Percentiles rank a stretch among this genome's conserved stretches.
These are phyloP conservation scores for Pterocles burchelli DNA, from an alignment of 2,113 vertebrate genomes.

Conservation along the genomic window DNA sequence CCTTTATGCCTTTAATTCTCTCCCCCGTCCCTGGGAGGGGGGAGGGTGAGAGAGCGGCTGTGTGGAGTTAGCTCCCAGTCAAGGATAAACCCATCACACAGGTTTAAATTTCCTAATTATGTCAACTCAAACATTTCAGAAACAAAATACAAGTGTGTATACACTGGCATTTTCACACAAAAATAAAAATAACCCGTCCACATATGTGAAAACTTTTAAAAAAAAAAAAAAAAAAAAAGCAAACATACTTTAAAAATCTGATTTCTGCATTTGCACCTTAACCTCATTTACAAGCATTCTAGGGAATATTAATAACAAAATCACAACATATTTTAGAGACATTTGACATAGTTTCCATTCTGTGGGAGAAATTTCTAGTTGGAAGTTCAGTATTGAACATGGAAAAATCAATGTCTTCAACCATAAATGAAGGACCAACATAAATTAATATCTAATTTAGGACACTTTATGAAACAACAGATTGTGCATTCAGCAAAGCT, in stretches of 20 bases:
- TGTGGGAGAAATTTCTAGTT: not conserved
- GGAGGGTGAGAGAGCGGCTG: too few relatives aligned
- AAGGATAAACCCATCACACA: too few relatives aligned
- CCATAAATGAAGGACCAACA: not conserved
- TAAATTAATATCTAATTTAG: conserved; percentile 12
- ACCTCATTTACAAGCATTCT: not conserved
- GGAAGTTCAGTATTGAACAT: not conserved
- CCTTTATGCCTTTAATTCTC: too few relatives aligned
- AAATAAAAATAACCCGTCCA: not conserved
- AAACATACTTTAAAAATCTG: not conserved
- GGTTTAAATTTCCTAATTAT: not conserved
- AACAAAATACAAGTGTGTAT: not conserved
- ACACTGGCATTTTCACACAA: not conserved
- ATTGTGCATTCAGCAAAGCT: not conserved
- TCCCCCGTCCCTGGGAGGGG: too few relatives aligned
- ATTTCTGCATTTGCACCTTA: not conserved
- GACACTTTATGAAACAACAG: not conserved
- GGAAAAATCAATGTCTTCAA: conserved; percentile 26
- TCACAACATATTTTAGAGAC: not conserved
- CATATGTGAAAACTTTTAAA: not conserved
- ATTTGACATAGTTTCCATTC: not conserved
- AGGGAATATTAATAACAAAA: conserved; percentile 9
- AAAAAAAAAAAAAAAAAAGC: not conserved
- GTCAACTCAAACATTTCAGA: not conserved
- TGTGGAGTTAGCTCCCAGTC: too few relatives aligned